These are phyloP conservation scores for Chrysodeixis includens DNA, from an alignment of 2,888 invertebrate species.

Conservation along the genomic window DNA sequence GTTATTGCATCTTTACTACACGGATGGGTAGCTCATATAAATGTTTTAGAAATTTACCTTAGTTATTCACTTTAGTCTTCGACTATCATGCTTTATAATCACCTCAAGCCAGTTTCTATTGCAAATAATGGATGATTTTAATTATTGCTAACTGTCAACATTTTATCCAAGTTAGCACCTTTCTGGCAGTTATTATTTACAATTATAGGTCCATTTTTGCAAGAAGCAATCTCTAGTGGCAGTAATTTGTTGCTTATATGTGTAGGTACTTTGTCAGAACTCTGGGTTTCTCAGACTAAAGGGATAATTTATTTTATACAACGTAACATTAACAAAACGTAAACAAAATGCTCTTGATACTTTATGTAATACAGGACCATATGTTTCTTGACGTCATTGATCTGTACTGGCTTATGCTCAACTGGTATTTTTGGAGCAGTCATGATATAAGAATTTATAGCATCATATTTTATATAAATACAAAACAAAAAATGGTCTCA, in stretches of 20 bases:
- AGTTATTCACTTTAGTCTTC: conserved; percentile 8
- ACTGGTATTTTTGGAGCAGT: background rate
- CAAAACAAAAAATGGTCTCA: background rate
- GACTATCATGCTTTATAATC: conserved; percentile 1
- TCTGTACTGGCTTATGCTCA: conserved; percentile 1
- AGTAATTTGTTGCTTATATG: background rate
- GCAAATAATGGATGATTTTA: background rate
- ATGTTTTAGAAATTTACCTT: conserved; percentile 36
- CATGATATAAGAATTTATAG: background rate
- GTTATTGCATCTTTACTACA: conserved; percentile 26
- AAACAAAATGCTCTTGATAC: background rate
- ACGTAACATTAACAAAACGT: background rate
- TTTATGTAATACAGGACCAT: conserved; percentile 4
- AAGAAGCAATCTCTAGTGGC: background rate
- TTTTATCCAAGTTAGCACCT: too few relatives aligned
- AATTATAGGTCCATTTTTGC: too few relatives aligned
- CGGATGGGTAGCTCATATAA: conserved; percentile 24
- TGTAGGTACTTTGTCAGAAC: background rate
- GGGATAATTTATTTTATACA: background rate
- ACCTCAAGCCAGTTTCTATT: too few relatives aligned
- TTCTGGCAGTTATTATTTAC: too few relatives aligned
- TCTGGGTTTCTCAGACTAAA: background rate
- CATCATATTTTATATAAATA: background rate
- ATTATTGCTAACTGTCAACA: background rate
- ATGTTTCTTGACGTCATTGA: conserved; percentile 4